These are phyloP conservation scores for Terrapene triunguis DNA, from an alignment of 2,113 vertebrate genomes.

Conservation along the genomic window DNA sequence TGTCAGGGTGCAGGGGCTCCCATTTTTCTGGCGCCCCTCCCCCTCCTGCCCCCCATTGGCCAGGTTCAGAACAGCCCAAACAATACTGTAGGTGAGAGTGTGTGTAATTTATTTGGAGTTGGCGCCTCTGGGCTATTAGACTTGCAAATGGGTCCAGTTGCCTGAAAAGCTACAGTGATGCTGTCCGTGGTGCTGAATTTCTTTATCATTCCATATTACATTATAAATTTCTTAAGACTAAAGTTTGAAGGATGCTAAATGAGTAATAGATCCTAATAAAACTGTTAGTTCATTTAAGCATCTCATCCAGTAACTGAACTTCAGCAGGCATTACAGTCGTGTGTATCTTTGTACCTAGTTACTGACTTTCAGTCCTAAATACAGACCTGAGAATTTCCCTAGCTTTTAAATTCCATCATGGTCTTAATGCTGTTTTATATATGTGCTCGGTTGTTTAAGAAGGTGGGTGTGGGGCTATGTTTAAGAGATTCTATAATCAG, in stretches of 20 bases:
- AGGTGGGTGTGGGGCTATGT: background rate
- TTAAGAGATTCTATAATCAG: fast-evolving
- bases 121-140: too few relatives aligned
- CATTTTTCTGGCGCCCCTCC: too few relatives aligned
- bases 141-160: fast-evolving
- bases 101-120: too few relatives aligned
- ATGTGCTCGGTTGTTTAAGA: background rate
- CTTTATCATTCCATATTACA: background rate
- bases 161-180: background rate
- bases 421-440: fast-evolving
- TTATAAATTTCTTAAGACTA: background rate
- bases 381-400: background rate
- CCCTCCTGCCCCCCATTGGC: too few relatives aligned
- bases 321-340: background rate
- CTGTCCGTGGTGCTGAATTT: background rate
- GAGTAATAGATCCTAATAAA: background rate
- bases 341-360: background rate
- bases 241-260: background rate
- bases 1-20: too few relatives aligned
- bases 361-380: background rate
- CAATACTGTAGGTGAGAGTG: too few relatives aligned
- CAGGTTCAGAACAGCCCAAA: too few relatives aligned
- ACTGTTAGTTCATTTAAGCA: background rate
- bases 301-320: background rate
- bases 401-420: fast-evolving